Evolutionary conservation across 1,140 invertebrate species (phyloP), one percentile per base, ranked within the genome.

Genomic region (Mizuhopecten yessoensis): DNA sequence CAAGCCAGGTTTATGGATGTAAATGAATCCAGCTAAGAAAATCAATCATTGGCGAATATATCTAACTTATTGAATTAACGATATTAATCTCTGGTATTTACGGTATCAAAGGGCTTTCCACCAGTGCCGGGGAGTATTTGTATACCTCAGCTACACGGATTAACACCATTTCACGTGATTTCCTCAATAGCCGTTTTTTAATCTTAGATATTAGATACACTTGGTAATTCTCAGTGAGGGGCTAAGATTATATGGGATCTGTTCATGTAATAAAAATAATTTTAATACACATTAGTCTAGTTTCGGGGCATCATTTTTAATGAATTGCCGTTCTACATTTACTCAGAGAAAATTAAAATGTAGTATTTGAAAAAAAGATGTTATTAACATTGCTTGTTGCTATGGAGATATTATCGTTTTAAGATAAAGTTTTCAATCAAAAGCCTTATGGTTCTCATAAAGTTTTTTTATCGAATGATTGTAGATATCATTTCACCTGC

Each of bases 1-100:
- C 57, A 75, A 75, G 57, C 5, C 57, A 29, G 0, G 57, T 75
- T 75, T 75, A 29, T 75, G 57, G 57, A 7, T 29, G 57, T 17
- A 75, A 75, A 29, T 29, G 23, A 75, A 75, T 75, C 57, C 5
- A 75, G 57, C 57, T 75, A 75, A 75, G n/a, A n/a, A 75, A 75
- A 75, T 75, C 57, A 75, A 75, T 75, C 57, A 75, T 75, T 75
- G 9, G 5, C 9, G 57, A 75, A 75, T 75, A 75, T 75, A 75
- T 75, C 57, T 75, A n/a, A 11, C 57, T 75, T 75, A 75, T 75
- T 75, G 57, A 75, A 75, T 75, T 75, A 75, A n/a, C 57, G n/a
- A 75, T 75, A 75, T 75, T 75, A 75, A 75, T 75, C 57, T 75
- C 57, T 7, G 57, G 57, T 29, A 45, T 45, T 10, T 13, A 75